Evolutionary conservation across 2,797 vertebrate genomes (phyloP), one percentile per base, ranked within the genome.

Genomic region (Pantherophis vulpinus): DNA sequence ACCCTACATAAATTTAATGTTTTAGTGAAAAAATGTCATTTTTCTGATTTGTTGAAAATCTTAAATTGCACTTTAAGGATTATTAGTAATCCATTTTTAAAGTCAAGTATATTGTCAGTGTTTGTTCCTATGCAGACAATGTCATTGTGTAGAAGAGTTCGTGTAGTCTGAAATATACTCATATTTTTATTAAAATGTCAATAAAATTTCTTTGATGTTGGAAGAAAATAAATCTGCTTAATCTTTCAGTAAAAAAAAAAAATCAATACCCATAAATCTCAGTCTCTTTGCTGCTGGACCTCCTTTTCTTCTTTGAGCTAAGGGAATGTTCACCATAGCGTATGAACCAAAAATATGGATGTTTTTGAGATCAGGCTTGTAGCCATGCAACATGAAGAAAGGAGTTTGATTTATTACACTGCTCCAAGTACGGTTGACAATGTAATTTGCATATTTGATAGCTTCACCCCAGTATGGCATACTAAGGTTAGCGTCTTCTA

Each of bases 31-130:
- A 95, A 95, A 96, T 91, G 95, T 94, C 93, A 89, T 96, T 96
- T 96, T 96, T 95, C 93, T 94, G 96, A 97, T 97, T 98, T 96
- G 95, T 94, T 96, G 97, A 98, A 97, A 98, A 95, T 94, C 94
- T 97, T 97, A 97, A 98, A 98, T 96, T 98, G 98, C 98, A 98
- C 98, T 98, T 98, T 98, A 98, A 97, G 97, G 97, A 98, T 98
- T 98, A 96, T 94, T 97, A 96, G 95, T 97, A 98, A 98, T 98
- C 98, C 97, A 97, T 97, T 97, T 97, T 97, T 42, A 97, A 98
- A 97, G 97, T 97, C 95, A 97, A 97, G 94, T 97, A 97, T 87
- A 95, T 97, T 97, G 97, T 98, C 97, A 97, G 97, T 98, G 97
- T 98, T 98, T 97, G 97, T 98, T 98, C 98, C 98, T 98, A 98